Conservation (phyloP, 2,888 invertebrate species). For the Lepidocyrtoides sp. region DNA sequence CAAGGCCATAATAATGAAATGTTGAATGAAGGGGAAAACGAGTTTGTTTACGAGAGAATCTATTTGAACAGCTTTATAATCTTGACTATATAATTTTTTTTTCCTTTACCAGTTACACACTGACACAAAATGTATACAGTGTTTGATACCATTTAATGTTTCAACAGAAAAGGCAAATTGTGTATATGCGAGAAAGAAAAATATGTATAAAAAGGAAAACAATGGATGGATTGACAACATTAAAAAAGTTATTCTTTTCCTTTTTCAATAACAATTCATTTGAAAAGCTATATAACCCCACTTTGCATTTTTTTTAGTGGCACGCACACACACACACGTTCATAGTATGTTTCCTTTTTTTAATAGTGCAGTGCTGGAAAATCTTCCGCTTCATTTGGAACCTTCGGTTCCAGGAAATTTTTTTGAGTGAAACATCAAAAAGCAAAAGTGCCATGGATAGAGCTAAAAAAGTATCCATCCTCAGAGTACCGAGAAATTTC, state of each 20-base stretch:
- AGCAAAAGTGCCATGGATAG: too few relatives aligned
- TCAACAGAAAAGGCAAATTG: background rate
- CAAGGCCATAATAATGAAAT: background rate
- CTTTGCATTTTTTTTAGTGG: too few relatives aligned
- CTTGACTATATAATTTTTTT: background rate
- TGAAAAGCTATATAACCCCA: background rate
- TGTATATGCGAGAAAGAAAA: too few relatives aligned
- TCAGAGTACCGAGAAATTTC: too few relatives aligned
- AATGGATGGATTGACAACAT: background rate
- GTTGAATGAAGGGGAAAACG: background rate
- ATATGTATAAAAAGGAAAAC: background rate
- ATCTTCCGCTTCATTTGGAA: too few relatives aligned
- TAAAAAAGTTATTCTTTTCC: background rate
- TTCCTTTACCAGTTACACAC: background rate
- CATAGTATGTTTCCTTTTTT: too few relatives aligned
- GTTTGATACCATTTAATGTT: background rate
- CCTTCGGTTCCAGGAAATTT: too few relatives aligned
- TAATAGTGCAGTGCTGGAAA: too few relatives aligned
- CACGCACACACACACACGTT: too few relatives aligned
- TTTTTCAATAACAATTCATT: background rate
- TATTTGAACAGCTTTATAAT: background rate
- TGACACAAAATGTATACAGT: background rate
- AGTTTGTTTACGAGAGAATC: constrained; percentile 3
- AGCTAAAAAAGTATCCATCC: too few relatives aligned
- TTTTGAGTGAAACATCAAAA: too few relatives aligned